A percentile compares a stretch with the other conserved stretches of the same genome.
Evolutionary conservation across 2,888 invertebrate genomes (phyloP).

Genomic region (Eilema depressum): DNA sequence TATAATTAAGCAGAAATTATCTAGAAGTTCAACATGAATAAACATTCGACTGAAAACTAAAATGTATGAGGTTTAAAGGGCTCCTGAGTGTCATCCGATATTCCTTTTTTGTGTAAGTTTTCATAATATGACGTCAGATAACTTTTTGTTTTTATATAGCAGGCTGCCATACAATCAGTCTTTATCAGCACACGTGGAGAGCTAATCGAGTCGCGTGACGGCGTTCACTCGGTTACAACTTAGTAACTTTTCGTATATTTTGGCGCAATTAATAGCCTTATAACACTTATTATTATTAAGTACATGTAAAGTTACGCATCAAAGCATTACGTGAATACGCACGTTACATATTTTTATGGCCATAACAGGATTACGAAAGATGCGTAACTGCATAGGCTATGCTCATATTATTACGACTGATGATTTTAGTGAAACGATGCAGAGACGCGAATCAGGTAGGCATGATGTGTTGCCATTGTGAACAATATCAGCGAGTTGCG

Average conservation of each 20-base stretch:
- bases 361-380: neutral
- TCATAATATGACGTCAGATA: conserved; percentile 45
- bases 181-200: conserved; percentile 74
- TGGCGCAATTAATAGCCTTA: neutral
- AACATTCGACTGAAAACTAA: conserved; percentile 43
- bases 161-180: conserved; percentile 52
- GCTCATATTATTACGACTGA: neutral
- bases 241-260: conserved; percentile 29
- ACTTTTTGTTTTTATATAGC: conserved; percentile 49
- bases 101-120: conserved; percentile 35
- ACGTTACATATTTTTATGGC: neutral
- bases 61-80: neutral
- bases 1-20: conserved; percentile 59
- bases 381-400: neutral
- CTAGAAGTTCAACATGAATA: conserved; percentile 38
- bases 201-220: conserved; percentile 64
- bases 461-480: conserved; percentile 52
- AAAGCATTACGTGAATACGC: neutral
- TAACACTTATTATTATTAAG: neutral
- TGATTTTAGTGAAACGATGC: conserved; percentile 18
- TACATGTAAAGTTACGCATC: neutral
- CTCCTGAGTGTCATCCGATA: neutral
- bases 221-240: conserved; percentile 34
- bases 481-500: conserved; percentile 61
- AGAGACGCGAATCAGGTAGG: conserved; percentile 41